Percentiles rank a stretch among this genome's conserved stretches.
Evolutionary conservation across 2,113 vertebrate genomes (phyloP).

Genomic region (Tor tambroides): DNA sequence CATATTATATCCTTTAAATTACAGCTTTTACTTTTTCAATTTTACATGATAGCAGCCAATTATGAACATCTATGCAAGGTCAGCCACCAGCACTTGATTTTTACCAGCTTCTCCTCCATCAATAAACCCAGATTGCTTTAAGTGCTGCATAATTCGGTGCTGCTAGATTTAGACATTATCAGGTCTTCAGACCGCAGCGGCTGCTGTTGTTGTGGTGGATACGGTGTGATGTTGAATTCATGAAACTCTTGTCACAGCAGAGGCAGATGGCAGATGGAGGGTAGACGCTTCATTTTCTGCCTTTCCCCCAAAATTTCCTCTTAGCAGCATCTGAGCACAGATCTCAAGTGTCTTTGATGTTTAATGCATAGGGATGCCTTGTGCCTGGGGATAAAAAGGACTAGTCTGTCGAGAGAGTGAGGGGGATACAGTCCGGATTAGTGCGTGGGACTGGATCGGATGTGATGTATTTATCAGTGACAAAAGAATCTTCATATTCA

Average conservation of each 20-base stretch:
- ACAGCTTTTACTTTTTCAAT: neutral
- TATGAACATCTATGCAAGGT: neutral
- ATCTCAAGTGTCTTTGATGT: constrained; percentile 13
- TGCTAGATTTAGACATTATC: neutral
- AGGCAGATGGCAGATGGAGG: neutral
- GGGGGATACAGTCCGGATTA: constrained; percentile 21
- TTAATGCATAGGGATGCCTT: constrained; percentile 23
- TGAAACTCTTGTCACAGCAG: constrained; percentile 10
- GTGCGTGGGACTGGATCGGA: neutral
- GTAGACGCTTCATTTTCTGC: neutral
- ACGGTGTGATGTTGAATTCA: neutral
- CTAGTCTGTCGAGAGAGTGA: neutral
- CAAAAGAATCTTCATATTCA: neutral
- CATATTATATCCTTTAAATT: neutral
- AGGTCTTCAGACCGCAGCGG: neutral
- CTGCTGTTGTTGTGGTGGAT: neutral
- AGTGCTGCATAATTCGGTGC: neutral
- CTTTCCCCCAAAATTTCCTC: neutral
- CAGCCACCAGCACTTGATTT: neutral
- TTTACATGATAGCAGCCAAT: neutral
- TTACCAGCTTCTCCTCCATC: neutral
- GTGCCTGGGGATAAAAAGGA: constrained; percentile 6
- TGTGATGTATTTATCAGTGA: constrained; percentile 8
- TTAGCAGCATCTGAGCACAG: neutral
- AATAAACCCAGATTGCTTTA: neutral